A percentile compares a stretch with the other conserved stretches of the same genome.
Conservation (phyloP, 2,113 vertebrate species). For the Psilopsiagon aurifrons region DNA sequence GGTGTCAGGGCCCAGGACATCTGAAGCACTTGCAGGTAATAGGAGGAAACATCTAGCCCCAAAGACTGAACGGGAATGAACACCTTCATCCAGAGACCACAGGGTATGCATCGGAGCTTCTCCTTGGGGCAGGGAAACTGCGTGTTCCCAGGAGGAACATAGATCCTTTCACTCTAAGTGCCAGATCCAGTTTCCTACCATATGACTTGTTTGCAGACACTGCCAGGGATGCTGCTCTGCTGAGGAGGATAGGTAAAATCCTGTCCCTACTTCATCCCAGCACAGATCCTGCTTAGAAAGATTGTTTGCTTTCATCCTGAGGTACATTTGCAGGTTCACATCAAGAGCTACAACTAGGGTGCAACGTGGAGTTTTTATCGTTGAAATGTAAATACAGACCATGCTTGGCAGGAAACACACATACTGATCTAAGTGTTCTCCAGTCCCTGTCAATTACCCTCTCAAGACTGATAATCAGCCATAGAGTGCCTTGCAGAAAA, state of each 20-base stretch:
- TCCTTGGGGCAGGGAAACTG: not conserved
- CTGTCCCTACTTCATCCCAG: not conserved
- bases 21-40: accelerated
- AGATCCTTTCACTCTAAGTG: not conserved
- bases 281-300: not conserved
- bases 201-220: not conserved
- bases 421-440: not conserved
- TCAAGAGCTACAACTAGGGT: not conserved
- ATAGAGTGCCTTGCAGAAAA: not conserved
- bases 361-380: not conserved
- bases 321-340: not conserved
- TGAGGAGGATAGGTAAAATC: not conserved
- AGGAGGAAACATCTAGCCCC: not conserved
- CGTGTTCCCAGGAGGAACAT: accelerated
- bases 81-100: not conserved
- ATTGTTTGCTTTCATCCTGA: not conserved
- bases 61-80: not conserved
- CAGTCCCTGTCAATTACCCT: not conserved
- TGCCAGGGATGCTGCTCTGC: not conserved
- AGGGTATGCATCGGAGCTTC: not conserved
- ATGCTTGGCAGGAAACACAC: not conserved
- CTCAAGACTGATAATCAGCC: not conserved
- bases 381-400: not conserved
- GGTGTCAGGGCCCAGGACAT: not conserved
- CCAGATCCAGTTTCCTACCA: not conserved